Evolutionary conservation across 1,140 invertebrate genomes (phyloP), one percentile per base, ranked within the genome.

Genomic region (Heliothis subflexa): DNA sequence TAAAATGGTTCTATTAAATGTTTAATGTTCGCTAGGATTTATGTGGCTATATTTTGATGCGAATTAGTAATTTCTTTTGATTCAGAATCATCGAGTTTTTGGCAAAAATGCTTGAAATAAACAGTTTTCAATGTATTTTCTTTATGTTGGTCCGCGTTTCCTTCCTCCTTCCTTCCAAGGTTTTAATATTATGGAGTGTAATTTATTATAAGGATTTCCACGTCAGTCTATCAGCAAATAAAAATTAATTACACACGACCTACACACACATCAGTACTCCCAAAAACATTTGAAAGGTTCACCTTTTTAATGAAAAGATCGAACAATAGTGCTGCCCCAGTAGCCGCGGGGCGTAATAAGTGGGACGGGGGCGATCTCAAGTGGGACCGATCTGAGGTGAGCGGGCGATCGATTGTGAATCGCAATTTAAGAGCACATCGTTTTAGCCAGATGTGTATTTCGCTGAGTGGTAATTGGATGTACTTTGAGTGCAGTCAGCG

Each of bases 291-390:
- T 52, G 52, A 57, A 76, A 77, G 74, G 74, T 77, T 47, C 33
- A 66, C 50, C 61, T 62, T 75, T 40, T 68, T 55, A 77, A 77
- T 77, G 74, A 68, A 77, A 77, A 77, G 33, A 77, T 68, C 47
- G 55, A 62, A 80, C 64, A 80, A 80, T 80, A 62, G 72, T 75
- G 55, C n/a, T 45, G 55, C 61, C 25, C 74, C 21, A 52, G 28
- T 68, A 28, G 68, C 66, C 68, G 68, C 54, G 77, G 77, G 77
- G 77, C 68, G 77, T 62, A 78, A 78, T 78, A 78, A 78, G 66
- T 62, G 77, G 45, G 25, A 54, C 28, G 59, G 47, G 74, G 74
- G 74, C 62, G 74, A 64, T 72, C 74, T 70, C 76, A 71, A 71
- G 77, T 78, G 77, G 33, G 50, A 64, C 47, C 74, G 45, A 55